Base-by-base conservation (phyloP, 2,113 vertebrate genomes). In the Callionymus lyra region DNA sequence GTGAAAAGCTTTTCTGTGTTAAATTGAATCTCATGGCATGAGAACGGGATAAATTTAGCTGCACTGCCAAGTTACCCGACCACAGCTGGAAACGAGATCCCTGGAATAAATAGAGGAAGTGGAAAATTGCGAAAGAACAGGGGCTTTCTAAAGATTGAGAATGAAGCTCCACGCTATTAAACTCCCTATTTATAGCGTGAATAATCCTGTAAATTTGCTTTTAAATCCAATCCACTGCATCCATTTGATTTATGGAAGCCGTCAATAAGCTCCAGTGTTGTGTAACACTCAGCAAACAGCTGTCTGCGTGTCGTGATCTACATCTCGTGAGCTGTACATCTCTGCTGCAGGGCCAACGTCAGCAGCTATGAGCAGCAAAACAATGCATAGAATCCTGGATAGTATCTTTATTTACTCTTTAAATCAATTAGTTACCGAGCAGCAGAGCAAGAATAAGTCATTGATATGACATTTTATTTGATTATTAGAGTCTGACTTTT, bases 1-100 rank as follows among this genome's bases (percentile, higher is more conserved):
- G 21, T 12, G 34, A 41, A 53, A 68, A 52, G 9, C 18, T 14
- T 6, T 33, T 16, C 17, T 8, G 44, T 31, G 46, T 51, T 39
- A 47, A 60, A 52, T 40, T 27, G 18, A 21, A 12, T 33, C 43
- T 41, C 17, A 3, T 1, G 38, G 48, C 42, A 63, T 67, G 68
- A 76, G 41, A 79, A 68, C 34, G 8, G 56, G 68, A 67, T 67
- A 72, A 66, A 64, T 70, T 63, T 68, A 68, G 59, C 51, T 12
- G 11, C 2, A n/a, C 9, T 1, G 9, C 39, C 18, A 45, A 36
- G 38, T 52, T 44, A 37, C 11, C 2, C 41, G 48, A 47, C 42
- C 54, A 45, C 38, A 35, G 50, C 42, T 49, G 42, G 39, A 63
- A 59, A 53, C 34, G 16, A 35, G 18, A 68, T 41, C 60, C 10